Evolutionary conservation across 2,113 vertebrate genomes (phyloP), one percentile per base, ranked within the genome.

Genomic region (Neofelis nebulosa): DNA sequence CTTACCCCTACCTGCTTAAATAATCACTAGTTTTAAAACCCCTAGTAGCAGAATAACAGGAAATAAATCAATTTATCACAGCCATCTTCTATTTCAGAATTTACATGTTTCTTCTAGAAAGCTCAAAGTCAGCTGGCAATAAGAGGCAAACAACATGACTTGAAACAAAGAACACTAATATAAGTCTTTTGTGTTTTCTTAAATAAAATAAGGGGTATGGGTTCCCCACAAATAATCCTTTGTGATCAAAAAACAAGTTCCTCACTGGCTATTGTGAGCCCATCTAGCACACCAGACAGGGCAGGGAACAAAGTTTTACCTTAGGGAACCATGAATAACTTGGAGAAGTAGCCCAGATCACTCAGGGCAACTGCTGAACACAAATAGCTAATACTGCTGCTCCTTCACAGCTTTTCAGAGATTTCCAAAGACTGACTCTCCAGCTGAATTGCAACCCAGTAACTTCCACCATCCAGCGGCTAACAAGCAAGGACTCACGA

Each of bases 401-500:
- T 91, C 45, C 25, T 85, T 61, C 5, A 9, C 41, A n/a, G 31
- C 27, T 65, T 45, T 52, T 48, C 16, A 3, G 81, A 2, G 16
- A 27, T 50, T 89, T 89, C 82, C 79, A 86, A 86, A 21, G 90
- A 78, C 52, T 0, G 69, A 82, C 21, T 25, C 27, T 41, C 33
- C 71, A 1, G 38, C 10, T 86, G 86, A 89, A n/a, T 71, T 38
- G 7, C 21, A 65, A 13, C 55, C 73, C 25, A 3, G 4, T 6
- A 55, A 15, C 48, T 36, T 38, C 78, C 41, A 82, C 92, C 29
- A 3, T 12, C 87, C 50, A 57, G 81, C 73, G 92, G 65, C 66
- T 23, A 27, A 85, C 16, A 61, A 96, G 97, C 96, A 78, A 82
- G 48, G 36, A 33, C 63, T 87, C 83, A 91, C 36, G 9, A 85